Percentiles rank a stretch among this genome's conserved stretches.
Evolutionary conservation across 2,797 vertebrate genomes (phyloP).

Genomic region (Chromis chromis): DNA sequence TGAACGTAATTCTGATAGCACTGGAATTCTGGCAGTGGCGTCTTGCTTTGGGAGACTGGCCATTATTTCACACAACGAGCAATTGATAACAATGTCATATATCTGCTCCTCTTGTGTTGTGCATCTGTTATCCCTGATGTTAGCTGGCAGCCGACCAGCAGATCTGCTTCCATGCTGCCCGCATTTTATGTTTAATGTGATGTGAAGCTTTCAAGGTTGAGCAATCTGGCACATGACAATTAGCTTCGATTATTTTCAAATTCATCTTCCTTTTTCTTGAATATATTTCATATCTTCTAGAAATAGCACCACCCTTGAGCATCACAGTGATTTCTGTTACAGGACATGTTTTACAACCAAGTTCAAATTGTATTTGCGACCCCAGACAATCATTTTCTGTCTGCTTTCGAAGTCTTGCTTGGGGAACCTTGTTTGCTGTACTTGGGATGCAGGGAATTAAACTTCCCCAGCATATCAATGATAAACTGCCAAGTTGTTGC

Average conservation of each 20-base stretch:
- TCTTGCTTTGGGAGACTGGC: constrained; percentile 35
- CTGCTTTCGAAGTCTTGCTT: neutral
- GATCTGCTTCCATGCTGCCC: constrained; percentile 22
- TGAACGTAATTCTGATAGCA: neutral
- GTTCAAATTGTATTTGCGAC: constrained; percentile 10
- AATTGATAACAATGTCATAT: constrained; percentile 48
- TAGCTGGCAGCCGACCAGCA: constrained; percentile 58
- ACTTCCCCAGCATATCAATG: constrained; percentile 52
- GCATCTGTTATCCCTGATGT: constrained; percentile 66
- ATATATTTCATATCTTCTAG: neutral
- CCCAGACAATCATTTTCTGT: constrained; percentile 20
- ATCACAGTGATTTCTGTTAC: constrained; percentile 4
- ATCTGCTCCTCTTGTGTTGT: constrained; percentile 48
- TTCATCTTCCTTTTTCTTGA: neutral
- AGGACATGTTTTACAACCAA: constrained; percentile 7
- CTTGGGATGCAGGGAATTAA: constrained; percentile 53
- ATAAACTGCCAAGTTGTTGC: constrained; percentile 56
- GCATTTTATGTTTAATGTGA: constrained; percentile 31
- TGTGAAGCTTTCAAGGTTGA: constrained; percentile 31
- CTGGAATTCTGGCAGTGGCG: constrained; percentile 12
- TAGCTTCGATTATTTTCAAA: neutral
- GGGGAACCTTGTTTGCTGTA: constrained; percentile 33
- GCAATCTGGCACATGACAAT: constrained; percentile 21
- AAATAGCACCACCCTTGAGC: neutral
- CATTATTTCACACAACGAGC: constrained; percentile 54